A percentile compares a stretch with the other conserved stretches of the same genome.
phyloP scores from a whole-genome alignment of 2,113 vertebrate species.

The Cercocebus atys region DNA sequence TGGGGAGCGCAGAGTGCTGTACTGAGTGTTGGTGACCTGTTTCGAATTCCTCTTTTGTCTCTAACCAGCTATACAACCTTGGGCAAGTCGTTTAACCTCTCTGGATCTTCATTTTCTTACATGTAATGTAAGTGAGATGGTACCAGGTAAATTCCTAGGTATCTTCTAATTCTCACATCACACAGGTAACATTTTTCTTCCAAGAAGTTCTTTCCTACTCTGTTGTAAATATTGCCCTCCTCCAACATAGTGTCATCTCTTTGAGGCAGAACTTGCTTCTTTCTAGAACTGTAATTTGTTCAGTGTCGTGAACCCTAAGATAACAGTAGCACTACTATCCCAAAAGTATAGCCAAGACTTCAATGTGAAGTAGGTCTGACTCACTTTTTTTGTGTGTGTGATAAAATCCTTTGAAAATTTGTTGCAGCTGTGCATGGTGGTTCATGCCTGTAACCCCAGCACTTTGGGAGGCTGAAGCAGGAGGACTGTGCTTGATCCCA shows the following conservation, averaged over 20 bases:
- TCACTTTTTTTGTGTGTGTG: neutral
- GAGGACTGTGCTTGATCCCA: too few relatives aligned
- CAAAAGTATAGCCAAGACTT: neutral
- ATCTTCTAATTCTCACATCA: neutral
- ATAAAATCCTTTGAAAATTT: neutral
- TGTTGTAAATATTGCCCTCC: neutral
- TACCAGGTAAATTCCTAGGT: neutral
- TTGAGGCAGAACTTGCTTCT: slow-evolving; percentile 17
- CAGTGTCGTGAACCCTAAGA: neutral
- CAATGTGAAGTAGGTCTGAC: neutral
- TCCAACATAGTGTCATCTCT: neutral
- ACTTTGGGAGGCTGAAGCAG: too few relatives aligned
- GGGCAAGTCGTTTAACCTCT: neutral
- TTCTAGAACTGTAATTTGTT: neutral
- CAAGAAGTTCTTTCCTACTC: neutral
- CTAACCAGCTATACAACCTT: neutral
- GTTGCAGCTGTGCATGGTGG: neutral
- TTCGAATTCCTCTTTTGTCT: neutral
- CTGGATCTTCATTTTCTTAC: neutral
- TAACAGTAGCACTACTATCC: neutral
- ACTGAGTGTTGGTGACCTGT: neutral
- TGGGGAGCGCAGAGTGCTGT: neutral
- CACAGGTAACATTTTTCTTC: neutral
- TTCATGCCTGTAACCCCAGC: too few relatives aligned
- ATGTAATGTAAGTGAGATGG: neutral